These are phyloP conservation scores for Athrips mouffetella DNA, from an alignment of 2,888 invertebrate genomes.

Conservation along the genomic window DNA sequence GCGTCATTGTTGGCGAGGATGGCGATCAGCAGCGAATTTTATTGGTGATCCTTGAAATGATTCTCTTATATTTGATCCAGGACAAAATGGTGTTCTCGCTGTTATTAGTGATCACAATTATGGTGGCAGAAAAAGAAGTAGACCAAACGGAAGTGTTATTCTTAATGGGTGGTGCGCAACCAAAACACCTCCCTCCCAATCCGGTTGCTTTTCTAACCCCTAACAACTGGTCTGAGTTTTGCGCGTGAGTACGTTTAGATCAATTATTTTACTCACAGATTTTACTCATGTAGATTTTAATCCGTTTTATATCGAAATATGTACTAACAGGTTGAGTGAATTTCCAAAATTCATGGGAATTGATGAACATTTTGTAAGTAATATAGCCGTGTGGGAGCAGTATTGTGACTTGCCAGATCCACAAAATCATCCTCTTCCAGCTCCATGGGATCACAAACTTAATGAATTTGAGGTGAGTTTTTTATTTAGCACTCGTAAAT, in stretches of 20 bases:
- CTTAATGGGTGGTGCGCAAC: conserved; percentile 88
- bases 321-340: conserved; percentile 64
- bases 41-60: background rate
- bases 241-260: too few species aligned
- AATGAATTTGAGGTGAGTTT: conserved; percentile 74
- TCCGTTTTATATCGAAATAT: too few species aligned
- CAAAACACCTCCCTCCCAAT: conserved; percentile 47
- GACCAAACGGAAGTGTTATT: conserved; percentile 88
- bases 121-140: conserved; percentile 79
- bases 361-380: conserved; percentile 78
- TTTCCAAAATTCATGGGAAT: conserved; percentile 78
- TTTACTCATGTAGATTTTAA: too few species aligned
- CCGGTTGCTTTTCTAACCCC: conserved; percentile 62
- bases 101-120: conserved; percentile 83
- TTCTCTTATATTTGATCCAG: conserved; percentile 60
- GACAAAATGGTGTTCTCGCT: conserved; percentile 95
- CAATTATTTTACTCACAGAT: too few species aligned
- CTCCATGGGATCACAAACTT: conserved; percentile 82
- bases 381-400: conserved; percentile 82
- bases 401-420: conserved; percentile 88
- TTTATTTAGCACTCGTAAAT: background rate
- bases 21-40: background rate
- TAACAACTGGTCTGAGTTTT: conserved; percentile 64
- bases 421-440: conserved; percentile 82
- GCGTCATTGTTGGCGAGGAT: too few species aligned